Evolutionary conservation across 2,113 vertebrate species (phyloP), one percentile per base, ranked within the genome.

Genomic region (Ophthalmolycus amberensis): DNA sequence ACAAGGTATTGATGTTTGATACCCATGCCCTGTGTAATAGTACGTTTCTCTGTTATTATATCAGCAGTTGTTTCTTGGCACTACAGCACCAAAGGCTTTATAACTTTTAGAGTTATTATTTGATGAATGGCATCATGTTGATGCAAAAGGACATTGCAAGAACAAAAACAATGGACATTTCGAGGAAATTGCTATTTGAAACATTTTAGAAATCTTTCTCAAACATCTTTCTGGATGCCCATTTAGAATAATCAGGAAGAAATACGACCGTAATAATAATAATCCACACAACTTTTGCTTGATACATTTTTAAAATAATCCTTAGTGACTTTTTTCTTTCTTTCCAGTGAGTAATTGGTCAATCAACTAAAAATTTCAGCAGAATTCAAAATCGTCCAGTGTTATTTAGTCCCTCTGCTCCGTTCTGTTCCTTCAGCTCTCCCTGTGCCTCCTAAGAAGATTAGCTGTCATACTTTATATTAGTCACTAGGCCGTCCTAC

Each of bases 371-470:
- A 32, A 0, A 29, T 58, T 67, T 44, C 18, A 44, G 20, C 25
- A 34, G 0, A 7, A 25, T 46, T 59, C 16, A 8, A 27, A 5
- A 46, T 12, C n/a, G 5, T 1, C 4, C 12, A 9, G 38, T 54
- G 58, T 6, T 15, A 15, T 59, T 7, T 18, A n/a, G 56, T 34
- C 22, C 2, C 18, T 68, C 37, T 72, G 34, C 54, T 10, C n/a
- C 50, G 20, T 74, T 11, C 32, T 44, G 38, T 40, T 63, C 77
- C 80, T 65, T 76, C 25, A 69, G 76, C 44, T 18, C 77, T 65
- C 38, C 50, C 44, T 52, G 32, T 71, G 50, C 71, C 58, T 76
- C 52, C n/a, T 92, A 90, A 93, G 72, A 18, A 80, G 90, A 91
- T 93, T 88, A 91, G 48, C 65, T 67, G 80, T 75, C 69, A 63